A percentile compares a stretch with the other conserved stretches of the same genome.
phyloP scores from a whole-genome alignment of 2,113 vertebrate genomes.

The Otocyon megalotis region DNA sequence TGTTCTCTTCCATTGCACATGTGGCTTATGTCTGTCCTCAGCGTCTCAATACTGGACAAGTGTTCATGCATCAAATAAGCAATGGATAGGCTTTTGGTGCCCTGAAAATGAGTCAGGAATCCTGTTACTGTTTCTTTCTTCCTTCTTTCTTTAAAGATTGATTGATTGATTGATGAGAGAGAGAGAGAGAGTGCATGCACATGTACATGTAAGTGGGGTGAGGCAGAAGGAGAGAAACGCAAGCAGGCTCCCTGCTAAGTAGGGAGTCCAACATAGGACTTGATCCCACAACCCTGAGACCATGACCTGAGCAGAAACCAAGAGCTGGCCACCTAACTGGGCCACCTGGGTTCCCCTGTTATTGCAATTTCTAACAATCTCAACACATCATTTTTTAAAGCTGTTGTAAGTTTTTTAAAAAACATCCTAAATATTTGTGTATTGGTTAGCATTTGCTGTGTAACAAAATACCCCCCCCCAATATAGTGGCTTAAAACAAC shows the following conservation, averaged over 20 bases:
- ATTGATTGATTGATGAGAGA: neutral
- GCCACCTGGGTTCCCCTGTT: neutral
- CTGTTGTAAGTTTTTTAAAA: neutral
- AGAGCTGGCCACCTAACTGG: neutral
- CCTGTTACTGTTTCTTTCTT: neutral
- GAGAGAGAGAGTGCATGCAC: neutral
- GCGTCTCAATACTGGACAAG: neutral
- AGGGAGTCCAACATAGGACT: neutral
- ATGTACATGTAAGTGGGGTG: neutral
- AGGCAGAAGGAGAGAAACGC: neutral
- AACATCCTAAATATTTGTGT: constrained; percentile 27
- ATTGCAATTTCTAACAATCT: neutral
- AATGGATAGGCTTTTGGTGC: neutral
- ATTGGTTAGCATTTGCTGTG: neutral
- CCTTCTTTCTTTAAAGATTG: neutral
- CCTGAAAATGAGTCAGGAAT: constrained; percentile 35
- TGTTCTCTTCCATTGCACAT: neutral
- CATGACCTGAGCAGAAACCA: neutral
- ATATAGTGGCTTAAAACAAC: neutral
- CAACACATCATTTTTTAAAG: neutral
- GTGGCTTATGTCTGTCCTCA: neutral
- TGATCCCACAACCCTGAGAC: neutral
- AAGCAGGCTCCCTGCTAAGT: neutral
- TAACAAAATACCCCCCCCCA: neutral
- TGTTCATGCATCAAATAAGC: neutral